Base-by-base conservation (phyloP, 1,140 invertebrate species). In the Pararge aegeria region DNA sequence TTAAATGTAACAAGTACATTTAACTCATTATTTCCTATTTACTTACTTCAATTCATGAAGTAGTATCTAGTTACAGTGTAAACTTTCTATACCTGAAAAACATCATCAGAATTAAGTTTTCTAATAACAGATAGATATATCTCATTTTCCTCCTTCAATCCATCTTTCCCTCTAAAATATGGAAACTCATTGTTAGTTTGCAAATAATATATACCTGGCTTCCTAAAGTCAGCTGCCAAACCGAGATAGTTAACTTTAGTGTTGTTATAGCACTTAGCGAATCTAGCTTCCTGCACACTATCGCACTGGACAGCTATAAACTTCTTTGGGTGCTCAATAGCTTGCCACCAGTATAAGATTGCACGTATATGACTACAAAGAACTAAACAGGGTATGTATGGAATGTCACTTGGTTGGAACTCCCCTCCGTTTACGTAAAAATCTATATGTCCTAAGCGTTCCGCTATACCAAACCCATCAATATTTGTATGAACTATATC, bases 371-470 rank as follows among this genome's bases (percentile, higher is more conserved):
- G 87, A 55, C 83, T 87, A 20, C 87, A 90, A 3, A 88, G 6
- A 2, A 86, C 62, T 0, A 87, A 18, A 55, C 87, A 90, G 0
- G 87, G 87, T 5, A 87, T 66, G 21, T 73, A 80, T 0, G 77
- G 70, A 10, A 88, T 77, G 55, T 88, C 85, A 7, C 78, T 48
- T 0, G 95, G 94, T 69, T 96, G 95, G 13, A 91, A 77, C 56
- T 92, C 90, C 0, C 94, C 95, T 0, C 95, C 95, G 65, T 96
- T 96, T 0, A 94, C 91, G 63, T 95, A 96, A 68, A 95, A 93
- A 79, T 96, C 95, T 2, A 94, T 91, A 71, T 95, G 92, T 0
- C 95, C 95, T 12, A 93, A 75, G 0, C 89, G 89, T 68, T 92
- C 92, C 2, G 92, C 85, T 54, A 94, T 94, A 0, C 95, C 95